Percentiles rank a stretch among this genome's conserved stretches.
Evolutionary conservation across 2,888 invertebrate genomes (phyloP).

Genomic region (Brenthis daphne): DNA sequence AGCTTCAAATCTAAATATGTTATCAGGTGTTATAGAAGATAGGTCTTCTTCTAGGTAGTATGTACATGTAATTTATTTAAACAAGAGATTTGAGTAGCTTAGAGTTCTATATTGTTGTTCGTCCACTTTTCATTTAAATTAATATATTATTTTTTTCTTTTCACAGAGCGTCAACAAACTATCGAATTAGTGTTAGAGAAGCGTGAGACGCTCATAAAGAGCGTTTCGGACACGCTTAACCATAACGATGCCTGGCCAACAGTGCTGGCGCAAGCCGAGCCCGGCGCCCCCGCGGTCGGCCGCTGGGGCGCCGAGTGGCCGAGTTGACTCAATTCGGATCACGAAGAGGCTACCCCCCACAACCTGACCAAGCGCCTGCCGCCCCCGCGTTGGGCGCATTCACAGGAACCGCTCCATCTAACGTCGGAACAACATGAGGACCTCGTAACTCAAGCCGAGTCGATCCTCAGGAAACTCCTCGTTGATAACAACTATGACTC

Average conservation of each 20-base stretch:
- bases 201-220: slow-evolving; percentile 83
- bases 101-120: background rate
- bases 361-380: slow-evolving; percentile 59
- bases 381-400: slow-evolving; percentile 66
- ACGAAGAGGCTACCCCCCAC: slow-evolving; percentile 56
- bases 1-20: background rate
- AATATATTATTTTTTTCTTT: slow-evolving; percentile 25
- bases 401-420: slow-evolving; percentile 53
- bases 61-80: too few relatives aligned
- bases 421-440: slow-evolving; percentile 86
- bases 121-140: background rate
- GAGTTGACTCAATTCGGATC: slow-evolving; percentile 94
- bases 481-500: slow-evolving; percentile 95
- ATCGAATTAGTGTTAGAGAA: slow-evolving; percentile 84
- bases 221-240: slow-evolving; percentile 59
- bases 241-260: slow-evolving; percentile 50
- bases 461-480: slow-evolving; percentile 89
- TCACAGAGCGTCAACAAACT: slow-evolving; percentile 89
- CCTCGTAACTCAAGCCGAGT: slow-evolving; percentile 90
- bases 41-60: too few relatives aligned
- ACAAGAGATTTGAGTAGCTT: background rate
- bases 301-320: slow-evolving; percentile 98
- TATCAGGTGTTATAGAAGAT: background rate
- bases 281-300: slow-evolving; percentile 88
- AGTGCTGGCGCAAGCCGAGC: slow-evolving; percentile 77